Evolutionary conservation across 1,140 invertebrate species (phyloP).

Genomic region (Drosophila parvula): DNA sequence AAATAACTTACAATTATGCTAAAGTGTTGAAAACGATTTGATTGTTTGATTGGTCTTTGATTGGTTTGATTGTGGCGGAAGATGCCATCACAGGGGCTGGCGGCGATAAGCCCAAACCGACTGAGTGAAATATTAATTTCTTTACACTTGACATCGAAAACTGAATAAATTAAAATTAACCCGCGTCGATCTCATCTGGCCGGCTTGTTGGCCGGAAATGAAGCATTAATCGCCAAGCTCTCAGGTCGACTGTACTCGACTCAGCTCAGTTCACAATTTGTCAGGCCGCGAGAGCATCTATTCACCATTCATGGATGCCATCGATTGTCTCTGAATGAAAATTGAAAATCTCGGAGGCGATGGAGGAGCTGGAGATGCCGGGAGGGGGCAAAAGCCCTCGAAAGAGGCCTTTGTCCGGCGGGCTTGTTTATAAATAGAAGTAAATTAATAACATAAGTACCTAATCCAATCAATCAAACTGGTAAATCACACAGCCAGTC

Average conservation of each 20-base stretch:
- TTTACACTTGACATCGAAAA: constrained; percentile 64
- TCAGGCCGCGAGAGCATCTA: constrained; percentile 53
- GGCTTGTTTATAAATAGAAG: constrained; percentile 81
- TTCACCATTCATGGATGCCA: constrained; percentile 48
- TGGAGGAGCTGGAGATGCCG: neutral
- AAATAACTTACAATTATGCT: constrained; percentile 79
- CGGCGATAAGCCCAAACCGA: constrained; percentile 12
- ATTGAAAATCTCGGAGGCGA: constrained; percentile 52
- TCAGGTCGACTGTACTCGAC: constrained; percentile 40
- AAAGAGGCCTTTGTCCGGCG: constrained; percentile 65
- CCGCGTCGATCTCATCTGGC: constrained; percentile 4
- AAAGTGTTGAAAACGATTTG: constrained; percentile 78
- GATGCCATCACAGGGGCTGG: constrained; percentile 15
- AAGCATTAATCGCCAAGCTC: constrained; percentile 65
- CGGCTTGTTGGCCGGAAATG: constrained; percentile 57
- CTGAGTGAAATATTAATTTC: constrained; percentile 72
- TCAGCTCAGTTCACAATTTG: constrained; percentile 60
- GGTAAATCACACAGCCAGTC: constrained; percentile 78
- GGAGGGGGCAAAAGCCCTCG: constrained; percentile 24
- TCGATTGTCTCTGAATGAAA: constrained; percentile 67
- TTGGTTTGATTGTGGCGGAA: constrained; percentile 20
- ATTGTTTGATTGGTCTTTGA: constrained; percentile 57
- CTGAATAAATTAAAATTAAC: constrained; percentile 66
- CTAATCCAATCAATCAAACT: constrained; percentile 83
- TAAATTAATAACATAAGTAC: constrained; percentile 83